Base-by-base conservation (phyloP, 2,888 invertebrate species). In the Eudasyphora cyanicolor region DNA sequence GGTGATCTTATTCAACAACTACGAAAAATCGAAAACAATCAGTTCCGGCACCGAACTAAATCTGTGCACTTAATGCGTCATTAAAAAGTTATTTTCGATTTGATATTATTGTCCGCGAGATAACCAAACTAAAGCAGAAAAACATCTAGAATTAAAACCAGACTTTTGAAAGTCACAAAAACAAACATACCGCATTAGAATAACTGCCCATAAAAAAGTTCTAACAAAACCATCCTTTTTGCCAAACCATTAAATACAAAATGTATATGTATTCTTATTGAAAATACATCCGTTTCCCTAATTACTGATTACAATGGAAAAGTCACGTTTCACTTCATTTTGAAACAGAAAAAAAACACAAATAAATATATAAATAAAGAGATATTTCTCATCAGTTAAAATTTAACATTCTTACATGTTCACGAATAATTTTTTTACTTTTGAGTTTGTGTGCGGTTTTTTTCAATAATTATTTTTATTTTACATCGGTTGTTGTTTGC, bases 21-120 rank as follows among this genome's bases (percentile, higher is more conserved):
- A n/a, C n/a, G n/a, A n/a, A 38, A 38, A 69, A 70, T 24, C 29
- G 64, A 76, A 64, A 67, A 8, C 19, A 45, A 79, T 69, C 60
- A 79, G 76, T 82, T 82, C 82, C 79, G 82, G 82, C 42, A 82
- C 45, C 4, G 54, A 57, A 32, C 12, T 51, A 1, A 35, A 64
- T 57, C 69, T 69, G 27, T 49, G 67, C 6, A 24, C 35, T 69
- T 35, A 78, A 67, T 70, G 69, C 76, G 74, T 73, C 73, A 76
- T 82, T 69, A 62, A 49, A 60, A 42, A 38, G 38, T 24, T 67
- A 67, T 76, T 76, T n/a, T 67, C 38, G 54, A 78, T 78, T 78
- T 78, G n/a, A 57, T 62, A 62, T 49, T 57, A 67, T 62, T 70
- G 14, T 10, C 29, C 60, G 57, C 19, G 51, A 76, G 79, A 42